These are phyloP conservation scores for Caenorhabditis macrosperma DNA, from an alignment of 2,888 invertebrate genomes.

Conservation along the genomic window DNA sequence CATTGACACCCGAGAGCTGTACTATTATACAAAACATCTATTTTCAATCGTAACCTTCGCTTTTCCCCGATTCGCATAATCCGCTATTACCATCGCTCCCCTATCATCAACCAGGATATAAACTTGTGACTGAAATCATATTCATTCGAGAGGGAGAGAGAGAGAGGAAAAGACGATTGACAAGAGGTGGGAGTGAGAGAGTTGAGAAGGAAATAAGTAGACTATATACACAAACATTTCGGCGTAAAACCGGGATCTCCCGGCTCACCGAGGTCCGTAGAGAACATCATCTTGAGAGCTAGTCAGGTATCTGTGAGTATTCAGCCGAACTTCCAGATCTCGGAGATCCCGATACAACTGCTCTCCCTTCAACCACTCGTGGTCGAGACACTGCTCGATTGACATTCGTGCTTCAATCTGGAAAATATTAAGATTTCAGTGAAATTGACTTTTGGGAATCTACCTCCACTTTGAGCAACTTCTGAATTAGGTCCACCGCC, in stretches of 20 bases:
- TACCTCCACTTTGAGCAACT: slow-evolving; percentile 89
- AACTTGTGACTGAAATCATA: background rate
- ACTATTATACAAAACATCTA: background rate
- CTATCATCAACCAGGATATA: background rate
- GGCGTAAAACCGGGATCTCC: too few relatives aligned
- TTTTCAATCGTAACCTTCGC: background rate
- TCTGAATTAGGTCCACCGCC: slow-evolving; percentile 96
- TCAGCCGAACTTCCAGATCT: slow-evolving; percentile 73
- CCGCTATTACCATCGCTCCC: background rate
- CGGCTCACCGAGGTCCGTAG: slow-evolving; percentile 50
- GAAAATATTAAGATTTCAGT: slow-evolving; percentile 13
- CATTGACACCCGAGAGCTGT: background rate
- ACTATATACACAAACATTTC: slow-evolving; percentile 2
- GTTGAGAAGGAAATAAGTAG: background rate
- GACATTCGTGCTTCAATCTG: slow-evolving; percentile 78
- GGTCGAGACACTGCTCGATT: slow-evolving; percentile 78
- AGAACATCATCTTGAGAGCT: slow-evolving; percentile 63
- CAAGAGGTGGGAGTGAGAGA: slow-evolving; percentile 9
- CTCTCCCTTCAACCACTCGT: slow-evolving; percentile 77
- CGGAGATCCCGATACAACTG: slow-evolving; percentile 76
- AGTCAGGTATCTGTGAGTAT: slow-evolving; percentile 70
- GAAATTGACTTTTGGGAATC: background rate
- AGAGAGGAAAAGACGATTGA: background rate
- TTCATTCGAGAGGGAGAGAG: background rate
- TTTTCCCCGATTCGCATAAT: background rate